Conservation (phyloP, 2,888 invertebrate genomes). For the Amorpha juglandis region DNA sequence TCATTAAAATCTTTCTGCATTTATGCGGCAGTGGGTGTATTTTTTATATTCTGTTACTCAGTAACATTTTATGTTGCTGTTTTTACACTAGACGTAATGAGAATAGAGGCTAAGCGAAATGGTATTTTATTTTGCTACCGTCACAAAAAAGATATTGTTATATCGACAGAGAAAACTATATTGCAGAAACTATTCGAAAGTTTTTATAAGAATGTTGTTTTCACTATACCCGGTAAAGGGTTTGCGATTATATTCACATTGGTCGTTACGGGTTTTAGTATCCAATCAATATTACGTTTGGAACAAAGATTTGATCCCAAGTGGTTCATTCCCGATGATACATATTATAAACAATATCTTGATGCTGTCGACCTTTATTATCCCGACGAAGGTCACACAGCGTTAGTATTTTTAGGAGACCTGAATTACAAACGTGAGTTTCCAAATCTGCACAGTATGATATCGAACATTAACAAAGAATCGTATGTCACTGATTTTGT, state of each 20-base stretch:
- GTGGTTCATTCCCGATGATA: slow-evolving; percentile 90
- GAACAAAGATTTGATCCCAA: slow-evolving; percentile 91
- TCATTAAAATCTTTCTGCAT: slow-evolving; percentile 92
- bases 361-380: slow-evolving; percentile 84
- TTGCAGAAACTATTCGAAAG: slow-evolving; percentile 84
- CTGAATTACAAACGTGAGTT: slow-evolving; percentile 87
- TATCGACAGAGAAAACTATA: slow-evolving; percentile 82
- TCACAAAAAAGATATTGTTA: slow-evolving; percentile 82
- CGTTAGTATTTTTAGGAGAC: slow-evolving; percentile 86
- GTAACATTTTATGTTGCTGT: slow-evolving; percentile 93
- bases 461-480: slow-evolving; percentile 78
- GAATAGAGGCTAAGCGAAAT: slow-evolving; percentile 86
- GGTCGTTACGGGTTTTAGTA: slow-evolving; percentile 84
- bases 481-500: slow-evolving; percentile 82
- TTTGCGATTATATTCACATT: slow-evolving; percentile 85
- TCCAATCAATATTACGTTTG: slow-evolving; percentile 85
- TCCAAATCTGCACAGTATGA: slow-evolving; percentile 81
- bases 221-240: slow-evolving; percentile 87
- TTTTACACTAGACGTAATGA: slow-evolving; percentile 88
- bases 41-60: slow-evolving; percentile 89
- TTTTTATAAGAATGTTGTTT: slow-evolving; percentile 86
- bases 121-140: slow-evolving; percentile 87
- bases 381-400: slow-evolving; percentile 86
- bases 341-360: slow-evolving; percentile 87
- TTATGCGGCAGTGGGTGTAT: slow-evolving; percentile 90